Evolutionary conservation across 1,140 invertebrate genomes (phyloP).

Genomic region (Catajapyx aquilonaris): DNA sequence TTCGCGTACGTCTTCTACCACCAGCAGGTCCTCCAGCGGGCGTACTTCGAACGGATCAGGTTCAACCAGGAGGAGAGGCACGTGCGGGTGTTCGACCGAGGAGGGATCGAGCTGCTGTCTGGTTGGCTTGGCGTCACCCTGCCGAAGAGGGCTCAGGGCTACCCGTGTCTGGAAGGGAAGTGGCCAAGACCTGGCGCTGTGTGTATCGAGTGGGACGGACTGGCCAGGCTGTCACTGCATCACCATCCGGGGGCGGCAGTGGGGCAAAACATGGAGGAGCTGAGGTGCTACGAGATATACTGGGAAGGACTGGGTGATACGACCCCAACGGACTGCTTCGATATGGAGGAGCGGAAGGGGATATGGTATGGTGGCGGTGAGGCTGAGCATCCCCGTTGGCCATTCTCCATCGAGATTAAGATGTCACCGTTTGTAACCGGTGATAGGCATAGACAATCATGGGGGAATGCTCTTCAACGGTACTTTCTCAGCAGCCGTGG

Average conservation of each 20-base stretch:
- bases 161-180: conserved; percentile 40
- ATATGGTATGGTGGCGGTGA: conserved; percentile 69
- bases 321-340: conserved; percentile 61
- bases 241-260: conserved; percentile 28
- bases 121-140: conserved; percentile 40
- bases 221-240: conserved; percentile 46
- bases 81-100: conserved; percentile 45
- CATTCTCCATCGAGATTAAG: conserved; percentile 47
- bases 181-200: conserved; percentile 25
- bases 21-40: conserved; percentile 52
- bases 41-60: conserved; percentile 61
- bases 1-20: conserved; percentile 65
- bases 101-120: conserved; percentile 44
- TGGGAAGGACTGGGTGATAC: conserved; percentile 44
- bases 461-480: conserved; percentile 55
- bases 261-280: conserved; percentile 1
- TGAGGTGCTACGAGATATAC: conserved; percentile 53
- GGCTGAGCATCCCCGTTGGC: conserved; percentile 51
- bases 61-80: conserved; percentile 56
- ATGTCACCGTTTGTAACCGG: conserved; percentile 63
- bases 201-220: conserved; percentile 60
- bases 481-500: conserved; percentile 72
- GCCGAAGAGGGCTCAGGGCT: conserved; percentile 35
- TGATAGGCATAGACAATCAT: conserved; percentile 41
- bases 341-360: conserved; percentile 37